phyloP scores from a whole-genome alignment of 1,140 invertebrate genomes.

The Atta colombica region DNA sequence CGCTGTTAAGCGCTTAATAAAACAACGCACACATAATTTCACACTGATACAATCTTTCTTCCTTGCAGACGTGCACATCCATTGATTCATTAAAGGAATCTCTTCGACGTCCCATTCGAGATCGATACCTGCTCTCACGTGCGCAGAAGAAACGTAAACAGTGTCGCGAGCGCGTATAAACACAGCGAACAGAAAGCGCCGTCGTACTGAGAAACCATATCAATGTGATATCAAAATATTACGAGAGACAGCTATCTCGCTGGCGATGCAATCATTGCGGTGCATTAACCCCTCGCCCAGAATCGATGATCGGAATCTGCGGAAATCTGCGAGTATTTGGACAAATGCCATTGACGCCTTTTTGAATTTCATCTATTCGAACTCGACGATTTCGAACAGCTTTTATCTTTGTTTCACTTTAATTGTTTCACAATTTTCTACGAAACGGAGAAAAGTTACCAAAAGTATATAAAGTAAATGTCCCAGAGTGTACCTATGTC shows the following conservation, averaged over 20 bases:
- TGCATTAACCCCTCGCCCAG: constrained; percentile 39
- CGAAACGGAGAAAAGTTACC: background rate
- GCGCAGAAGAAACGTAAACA: constrained; percentile 42
- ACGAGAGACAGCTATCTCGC: constrained; percentile 4
- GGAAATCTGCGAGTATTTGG: background rate
- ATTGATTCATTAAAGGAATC: background rate
- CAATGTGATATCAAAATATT: background rate
- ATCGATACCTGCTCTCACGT: constrained; percentile 36
- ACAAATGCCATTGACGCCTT: background rate
- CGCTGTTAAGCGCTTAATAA: background rate
- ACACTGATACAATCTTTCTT: too few species aligned
- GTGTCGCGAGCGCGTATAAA: constrained; percentile 47
- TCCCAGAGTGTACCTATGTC: too few species aligned
- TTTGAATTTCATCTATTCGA: background rate
- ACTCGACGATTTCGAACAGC: background rate
- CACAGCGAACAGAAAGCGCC: constrained; percentile 36
- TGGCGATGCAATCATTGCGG: background rate
- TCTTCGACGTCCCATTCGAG: constrained; percentile 19
- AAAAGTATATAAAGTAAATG: background rate
- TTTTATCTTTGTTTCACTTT: background rate
- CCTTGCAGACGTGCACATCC: background rate
- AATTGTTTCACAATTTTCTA: background rate
- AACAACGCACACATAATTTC: background rate
- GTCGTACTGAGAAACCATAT: constrained; percentile 51
- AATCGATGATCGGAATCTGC: background rate